A percentile compares a stretch with the other conserved stretches of the same genome.
These are phyloP conservation scores for Drosophila merina DNA, from an alignment of 2,888 invertebrate species.

Conservation along the genomic window DNA sequence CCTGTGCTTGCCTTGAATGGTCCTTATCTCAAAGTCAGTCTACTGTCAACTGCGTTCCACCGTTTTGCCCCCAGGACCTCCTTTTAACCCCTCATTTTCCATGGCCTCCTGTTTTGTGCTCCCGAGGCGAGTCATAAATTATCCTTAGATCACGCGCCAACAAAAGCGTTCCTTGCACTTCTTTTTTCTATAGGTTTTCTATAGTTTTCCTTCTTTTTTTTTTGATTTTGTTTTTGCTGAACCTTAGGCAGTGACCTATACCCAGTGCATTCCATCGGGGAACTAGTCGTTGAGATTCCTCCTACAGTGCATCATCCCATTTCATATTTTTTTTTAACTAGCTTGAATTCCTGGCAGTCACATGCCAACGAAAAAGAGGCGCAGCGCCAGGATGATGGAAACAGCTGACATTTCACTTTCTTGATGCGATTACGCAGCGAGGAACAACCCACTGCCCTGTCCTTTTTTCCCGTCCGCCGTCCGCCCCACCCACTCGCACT, in stretches of 20 bases:
- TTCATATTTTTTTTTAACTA: conserved; percentile 52
- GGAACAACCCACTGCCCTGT: conserved; percentile 17
- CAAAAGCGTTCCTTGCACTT: conserved; percentile 33
- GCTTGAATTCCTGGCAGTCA: conserved; percentile 58
- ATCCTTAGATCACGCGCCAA: conserved; percentile 67
- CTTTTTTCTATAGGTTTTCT: conserved; percentile 11
- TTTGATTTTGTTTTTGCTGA: conserved; percentile 27
- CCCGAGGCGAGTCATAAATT: conserved; percentile 53
- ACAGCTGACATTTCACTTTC: conserved; percentile 72
- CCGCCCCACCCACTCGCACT: conserved; percentile 1
- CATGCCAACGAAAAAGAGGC: conserved; percentile 27
- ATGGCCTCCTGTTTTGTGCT: not conserved
- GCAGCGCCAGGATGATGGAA: conserved; percentile 56
- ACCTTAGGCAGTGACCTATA: conserved; percentile 51
- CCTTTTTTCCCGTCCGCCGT: not conserved
- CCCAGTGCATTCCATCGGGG: conserved; percentile 61
- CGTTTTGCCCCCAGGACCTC: not conserved
- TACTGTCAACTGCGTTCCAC: conserved; percentile 8
- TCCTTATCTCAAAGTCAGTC: conserved; percentile 39
- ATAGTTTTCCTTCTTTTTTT: conserved; percentile 8
- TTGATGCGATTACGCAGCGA: conserved; percentile 68
- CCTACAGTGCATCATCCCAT: not conserved
- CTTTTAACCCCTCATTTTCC: not conserved
- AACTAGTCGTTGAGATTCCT: conserved; percentile 35
- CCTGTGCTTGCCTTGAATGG: conserved; percentile 22